These are phyloP conservation scores for Acrocyrtus sp. DNA, from an alignment of 2,888 invertebrate species.

Conservation along the genomic window DNA sequence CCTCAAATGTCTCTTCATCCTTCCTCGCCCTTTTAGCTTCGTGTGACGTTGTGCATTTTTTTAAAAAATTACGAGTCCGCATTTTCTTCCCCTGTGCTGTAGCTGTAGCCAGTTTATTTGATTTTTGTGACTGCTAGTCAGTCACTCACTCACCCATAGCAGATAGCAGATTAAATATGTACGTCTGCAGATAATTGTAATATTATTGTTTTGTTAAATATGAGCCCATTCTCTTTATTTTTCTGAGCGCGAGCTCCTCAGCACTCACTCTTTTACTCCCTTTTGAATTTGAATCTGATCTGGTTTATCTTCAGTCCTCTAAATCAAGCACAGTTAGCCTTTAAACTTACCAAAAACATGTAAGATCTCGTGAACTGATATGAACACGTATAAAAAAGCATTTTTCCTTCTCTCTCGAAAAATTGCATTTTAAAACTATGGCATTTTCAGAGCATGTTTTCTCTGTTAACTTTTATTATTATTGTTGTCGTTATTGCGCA, in stretches of 20 bases:
- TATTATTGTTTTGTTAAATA: background rate
- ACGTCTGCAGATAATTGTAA: background rate
- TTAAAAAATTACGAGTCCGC: too few species aligned
- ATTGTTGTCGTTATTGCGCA: background rate
- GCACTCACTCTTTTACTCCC: background rate
- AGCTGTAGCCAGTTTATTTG: background rate
- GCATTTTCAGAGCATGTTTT: background rate
- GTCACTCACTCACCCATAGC: background rate
- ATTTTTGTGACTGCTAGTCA: background rate
- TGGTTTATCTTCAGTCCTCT: slow-evolving; percentile 4
- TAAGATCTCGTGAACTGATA: slow-evolving; percentile 23
- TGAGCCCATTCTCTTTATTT: background rate
- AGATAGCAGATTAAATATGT: too few species aligned
- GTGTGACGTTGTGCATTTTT: background rate
- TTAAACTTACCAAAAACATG: slow-evolving; percentile 14
- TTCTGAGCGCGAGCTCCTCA: too few species aligned
- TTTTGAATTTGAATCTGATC: slow-evolving; percentile 1
- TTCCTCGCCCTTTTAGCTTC: background rate
- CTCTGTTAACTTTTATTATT: background rate
- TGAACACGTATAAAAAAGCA: slow-evolving; percentile 4
- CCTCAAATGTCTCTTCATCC: background rate
- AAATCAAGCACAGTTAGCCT: slow-evolving; percentile 14
- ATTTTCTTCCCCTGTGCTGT: too few species aligned
- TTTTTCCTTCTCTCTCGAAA: too few species aligned
- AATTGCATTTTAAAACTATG: background rate